Conservation (phyloP, 2,888 invertebrate genomes). For the Poecilobothrus nobilitatus region DNA sequence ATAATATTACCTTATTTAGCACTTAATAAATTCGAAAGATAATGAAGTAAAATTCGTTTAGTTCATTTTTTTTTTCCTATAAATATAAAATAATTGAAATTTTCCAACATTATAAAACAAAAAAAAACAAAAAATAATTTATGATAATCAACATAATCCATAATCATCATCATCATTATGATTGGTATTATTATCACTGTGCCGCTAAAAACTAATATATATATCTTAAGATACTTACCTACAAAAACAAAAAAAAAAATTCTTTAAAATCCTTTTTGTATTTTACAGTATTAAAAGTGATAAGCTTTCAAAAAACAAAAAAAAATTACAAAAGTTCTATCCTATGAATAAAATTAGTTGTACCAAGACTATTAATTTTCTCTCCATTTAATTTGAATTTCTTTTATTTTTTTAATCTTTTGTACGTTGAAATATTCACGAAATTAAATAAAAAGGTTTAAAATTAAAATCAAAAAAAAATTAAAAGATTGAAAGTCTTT, state of each 20-base stretch:
- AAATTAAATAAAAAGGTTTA: background rate
- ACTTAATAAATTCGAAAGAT: conserved; percentile 4
- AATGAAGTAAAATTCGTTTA: background rate
- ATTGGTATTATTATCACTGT: too few relatives aligned
- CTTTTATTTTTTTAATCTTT: background rate
- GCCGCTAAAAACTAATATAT: too few relatives aligned
- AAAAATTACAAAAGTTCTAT: background rate
- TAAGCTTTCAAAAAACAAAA: background rate
- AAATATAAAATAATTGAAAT: background rate
- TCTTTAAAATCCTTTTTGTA: background rate
- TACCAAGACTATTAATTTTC: background rate
- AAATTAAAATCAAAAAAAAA: background rate
- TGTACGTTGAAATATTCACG: background rate
- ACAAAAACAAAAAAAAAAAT: too few relatives aligned
- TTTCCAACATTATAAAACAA: background rate
- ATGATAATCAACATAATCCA: too few relatives aligned
- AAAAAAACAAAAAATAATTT: too few relatives aligned
- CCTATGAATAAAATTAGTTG: background rate
- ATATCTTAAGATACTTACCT: too few relatives aligned
- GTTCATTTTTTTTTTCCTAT: background rate
- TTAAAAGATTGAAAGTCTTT: background rate
- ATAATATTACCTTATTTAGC: background rate
- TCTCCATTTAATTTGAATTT: background rate
- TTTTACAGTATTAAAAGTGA: background rate
- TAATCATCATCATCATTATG: background rate